These are phyloP conservation scores for Cheiracanthium punctorium DNA, from an alignment of 2,888 invertebrate species.

Conservation along the genomic window DNA sequence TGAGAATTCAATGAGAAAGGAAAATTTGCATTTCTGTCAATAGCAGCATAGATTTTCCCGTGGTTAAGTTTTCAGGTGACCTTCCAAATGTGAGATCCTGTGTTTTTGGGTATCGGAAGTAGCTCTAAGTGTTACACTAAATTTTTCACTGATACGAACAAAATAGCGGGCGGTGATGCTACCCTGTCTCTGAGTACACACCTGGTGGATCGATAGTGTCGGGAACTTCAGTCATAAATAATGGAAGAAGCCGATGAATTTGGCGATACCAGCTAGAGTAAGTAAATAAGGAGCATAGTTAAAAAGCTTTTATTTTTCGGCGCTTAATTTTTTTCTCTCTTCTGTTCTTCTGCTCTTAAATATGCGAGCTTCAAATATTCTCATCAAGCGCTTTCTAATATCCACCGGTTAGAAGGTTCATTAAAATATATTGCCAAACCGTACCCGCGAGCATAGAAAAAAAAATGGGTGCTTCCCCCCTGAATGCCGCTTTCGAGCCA, in stretches of 20 bases:
- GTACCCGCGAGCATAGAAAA: slow-evolving; percentile 66
- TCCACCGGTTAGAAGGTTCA: slow-evolving; percentile 69
- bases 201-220: slow-evolving; percentile 55
- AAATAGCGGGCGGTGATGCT: not conserved
- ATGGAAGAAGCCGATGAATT: slow-evolving; percentile 65
- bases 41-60: too few species aligned
- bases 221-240: slow-evolving; percentile 63
- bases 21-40: too few species aligned
- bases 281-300: slow-evolving; percentile 69
- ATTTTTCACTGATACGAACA: not conserved
- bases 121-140: not conserved
- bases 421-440: slow-evolving; percentile 70
- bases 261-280: slow-evolving; percentile 50
- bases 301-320: slow-evolving; percentile 68
- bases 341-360: slow-evolving; percentile 57
- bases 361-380: slow-evolving; percentile 68
- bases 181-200: not conserved
- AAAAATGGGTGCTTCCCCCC: slow-evolving; percentile 42
- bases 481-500: slow-evolving; percentile 56
- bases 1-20: too few species aligned
- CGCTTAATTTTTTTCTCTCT: slow-evolving; percentile 24
- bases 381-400: slow-evolving; percentile 70
- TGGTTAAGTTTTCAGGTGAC: too few species aligned
- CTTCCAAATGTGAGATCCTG: too few species aligned
- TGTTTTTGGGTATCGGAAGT: too few species aligned